Conservation (phyloP, 2,113 vertebrate genomes). For the Psittacus erithacus region DNA sequence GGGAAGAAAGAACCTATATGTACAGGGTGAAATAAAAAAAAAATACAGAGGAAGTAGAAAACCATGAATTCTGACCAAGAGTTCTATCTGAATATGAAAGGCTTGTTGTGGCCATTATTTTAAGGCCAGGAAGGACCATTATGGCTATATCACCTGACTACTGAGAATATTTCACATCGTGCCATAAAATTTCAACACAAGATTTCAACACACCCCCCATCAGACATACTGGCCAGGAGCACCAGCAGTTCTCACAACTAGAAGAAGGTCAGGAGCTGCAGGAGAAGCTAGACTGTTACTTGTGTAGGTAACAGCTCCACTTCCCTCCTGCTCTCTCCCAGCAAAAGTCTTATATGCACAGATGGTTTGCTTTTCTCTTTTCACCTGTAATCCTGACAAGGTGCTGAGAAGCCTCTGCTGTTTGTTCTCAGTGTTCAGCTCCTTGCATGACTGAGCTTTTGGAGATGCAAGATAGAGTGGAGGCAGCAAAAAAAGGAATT, state of each 20-base stretch:
- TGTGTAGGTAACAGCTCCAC: neutral
- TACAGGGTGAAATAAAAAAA: neutral
- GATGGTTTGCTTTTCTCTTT: neutral
- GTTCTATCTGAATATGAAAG: neutral
- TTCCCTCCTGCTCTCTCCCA: neutral
- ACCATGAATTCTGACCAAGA: neutral
- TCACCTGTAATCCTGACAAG: neutral
- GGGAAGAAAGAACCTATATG: neutral
- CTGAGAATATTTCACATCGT: neutral
- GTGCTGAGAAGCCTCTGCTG: neutral
- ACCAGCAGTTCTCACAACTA: neutral
- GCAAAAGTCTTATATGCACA: neutral
- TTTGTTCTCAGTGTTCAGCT: neutral
- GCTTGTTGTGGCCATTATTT: neutral
- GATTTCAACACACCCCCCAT: neutral
- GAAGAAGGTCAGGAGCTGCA: neutral
- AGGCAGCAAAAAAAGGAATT: slow-evolving; percentile 44
- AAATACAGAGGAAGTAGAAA: neutral
- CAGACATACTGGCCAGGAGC: neutral
- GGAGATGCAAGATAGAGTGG: neutral
- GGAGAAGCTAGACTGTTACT: neutral
- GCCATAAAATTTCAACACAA: neutral
- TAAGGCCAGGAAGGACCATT: neutral
- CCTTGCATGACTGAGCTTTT: neutral
- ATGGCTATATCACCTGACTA: neutral